Evolutionary conservation across 2,797 vertebrate genomes (phyloP).

Genomic region (Agapornis canus): DNA sequence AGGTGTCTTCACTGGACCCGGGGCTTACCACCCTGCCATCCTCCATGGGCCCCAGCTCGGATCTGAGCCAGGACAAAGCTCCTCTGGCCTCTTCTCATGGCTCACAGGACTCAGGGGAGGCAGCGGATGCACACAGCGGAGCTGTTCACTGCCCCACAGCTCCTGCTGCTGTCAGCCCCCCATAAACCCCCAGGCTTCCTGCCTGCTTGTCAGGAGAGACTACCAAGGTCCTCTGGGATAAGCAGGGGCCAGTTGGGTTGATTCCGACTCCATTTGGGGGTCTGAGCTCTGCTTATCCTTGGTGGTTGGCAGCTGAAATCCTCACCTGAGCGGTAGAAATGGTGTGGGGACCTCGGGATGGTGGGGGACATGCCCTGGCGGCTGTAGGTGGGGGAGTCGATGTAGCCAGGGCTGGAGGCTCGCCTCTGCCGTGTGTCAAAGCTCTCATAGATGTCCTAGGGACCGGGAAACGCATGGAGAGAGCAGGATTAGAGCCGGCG

Average conservation of each 20-base stretch:
- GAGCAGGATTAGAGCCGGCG: not conserved
- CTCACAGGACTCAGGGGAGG: accelerated
- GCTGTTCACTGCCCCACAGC: not conserved
- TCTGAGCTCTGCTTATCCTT: not conserved
- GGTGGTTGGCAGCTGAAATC: not conserved
- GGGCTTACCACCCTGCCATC: not conserved
- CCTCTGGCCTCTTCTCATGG: not conserved
- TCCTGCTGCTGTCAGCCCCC: not conserved
- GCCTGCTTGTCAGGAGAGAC: not conserved
- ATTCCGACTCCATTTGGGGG: accelerated
- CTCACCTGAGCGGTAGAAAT: slow-evolving; percentile 92
- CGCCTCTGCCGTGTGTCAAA: slow-evolving; percentile 88
- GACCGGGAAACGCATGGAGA: not conserved
- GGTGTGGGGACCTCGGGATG: slow-evolving; percentile 90
- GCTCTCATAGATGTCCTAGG: slow-evolving; percentile 90
- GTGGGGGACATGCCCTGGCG: slow-evolving; percentile 92
- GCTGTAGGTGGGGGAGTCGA: slow-evolving; percentile 89
- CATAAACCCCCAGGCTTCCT: accelerated
- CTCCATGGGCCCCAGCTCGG: not conserved
- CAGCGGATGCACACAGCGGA: not conserved
- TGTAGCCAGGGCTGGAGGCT: slow-evolving; percentile 91
- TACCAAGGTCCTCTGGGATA: not conserved
- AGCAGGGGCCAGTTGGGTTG: not conserved
- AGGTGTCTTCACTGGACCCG: not conserved
- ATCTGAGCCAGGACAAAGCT: not conserved